Conservation (phyloP, 2,888 invertebrate genomes). For the Agrotis ipsilon region DNA sequence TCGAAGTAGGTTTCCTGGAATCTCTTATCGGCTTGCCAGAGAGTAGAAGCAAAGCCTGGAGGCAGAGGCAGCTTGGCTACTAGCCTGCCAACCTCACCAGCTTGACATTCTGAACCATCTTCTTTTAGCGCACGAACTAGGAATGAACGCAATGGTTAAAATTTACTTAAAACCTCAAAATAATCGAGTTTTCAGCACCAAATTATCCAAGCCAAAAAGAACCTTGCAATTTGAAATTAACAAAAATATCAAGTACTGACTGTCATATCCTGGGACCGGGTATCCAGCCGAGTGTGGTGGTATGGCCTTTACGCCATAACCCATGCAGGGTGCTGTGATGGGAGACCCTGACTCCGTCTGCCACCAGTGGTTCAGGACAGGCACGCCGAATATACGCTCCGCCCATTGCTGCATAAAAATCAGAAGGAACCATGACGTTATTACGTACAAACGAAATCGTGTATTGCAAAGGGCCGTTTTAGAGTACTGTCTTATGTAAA, state of each 20-base stretch:
- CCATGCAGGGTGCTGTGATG: conserved; percentile 96
- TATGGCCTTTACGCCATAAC: conserved; percentile 93
- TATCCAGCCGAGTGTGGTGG: conserved; percentile 96
- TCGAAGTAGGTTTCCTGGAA: conserved; percentile 96
- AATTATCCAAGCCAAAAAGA: too few relatives aligned
- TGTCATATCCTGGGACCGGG: conserved; percentile 97
- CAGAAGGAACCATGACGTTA: neutral
- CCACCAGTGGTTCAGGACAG: conserved; percentile 98
- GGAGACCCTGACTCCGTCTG: conserved; percentile 98
- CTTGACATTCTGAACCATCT: conserved; percentile 93
- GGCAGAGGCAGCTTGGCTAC: conserved; percentile 96
- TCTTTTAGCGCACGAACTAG: conserved; percentile 82
- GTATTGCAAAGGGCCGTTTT: too few relatives aligned
- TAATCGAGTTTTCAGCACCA: neutral
- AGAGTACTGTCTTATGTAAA: too few relatives aligned
- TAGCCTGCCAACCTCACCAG: conserved; percentile 95
- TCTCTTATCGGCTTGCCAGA: conserved; percentile 95
- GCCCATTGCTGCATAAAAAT: conserved; percentile 82
- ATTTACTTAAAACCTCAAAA: neutral
- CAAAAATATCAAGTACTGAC: conserved; percentile 87
- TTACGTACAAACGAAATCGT: too few relatives aligned
- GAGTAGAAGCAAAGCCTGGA: conserved; percentile 96
- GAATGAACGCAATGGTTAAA: conserved; percentile 39
- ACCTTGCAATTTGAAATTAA: neutral
- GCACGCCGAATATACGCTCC: conserved; percentile 85